Evolutionary conservation across 2,888 invertebrate species (phyloP).

Genomic region (Parasteatoda lunata): DNA sequence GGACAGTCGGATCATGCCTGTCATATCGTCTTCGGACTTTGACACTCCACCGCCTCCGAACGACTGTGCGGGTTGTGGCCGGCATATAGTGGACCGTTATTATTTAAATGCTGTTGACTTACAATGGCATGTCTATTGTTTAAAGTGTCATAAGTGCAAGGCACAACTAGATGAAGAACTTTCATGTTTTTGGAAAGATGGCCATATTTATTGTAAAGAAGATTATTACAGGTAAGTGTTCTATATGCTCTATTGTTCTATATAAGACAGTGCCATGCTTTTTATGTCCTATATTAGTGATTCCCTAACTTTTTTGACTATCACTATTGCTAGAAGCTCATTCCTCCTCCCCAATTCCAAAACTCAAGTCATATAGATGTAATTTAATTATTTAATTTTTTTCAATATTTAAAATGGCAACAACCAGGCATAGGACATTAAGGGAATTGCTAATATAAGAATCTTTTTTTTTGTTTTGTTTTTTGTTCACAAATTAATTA

Average conservation of each 20-base stretch:
- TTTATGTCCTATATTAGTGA: too few species aligned
- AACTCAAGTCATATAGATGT: too few species aligned
- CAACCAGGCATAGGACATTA: too few species aligned
- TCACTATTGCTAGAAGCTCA: too few species aligned
- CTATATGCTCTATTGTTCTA: neutral
- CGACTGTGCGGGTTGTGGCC: slow-evolving; percentile 89
- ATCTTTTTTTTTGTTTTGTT: too few species aligned
- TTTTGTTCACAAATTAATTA: too few species aligned
- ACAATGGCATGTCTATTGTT: slow-evolving; percentile 93
- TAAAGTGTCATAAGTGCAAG: slow-evolving; percentile 92
- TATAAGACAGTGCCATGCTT: too few species aligned
- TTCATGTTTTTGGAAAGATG: slow-evolving; percentile 93
- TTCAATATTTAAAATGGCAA: too few species aligned
- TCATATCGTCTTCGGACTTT: slow-evolving; percentile 37
- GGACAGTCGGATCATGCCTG: slow-evolving; percentile 44
- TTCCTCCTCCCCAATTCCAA: too few species aligned
- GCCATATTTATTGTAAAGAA: slow-evolving; percentile 95
- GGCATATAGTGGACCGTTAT: slow-evolving; percentile 89
- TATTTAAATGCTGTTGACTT: slow-evolving; percentile 93
- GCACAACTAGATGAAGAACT: slow-evolving; percentile 91
- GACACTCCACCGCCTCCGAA: slow-evolving; percentile 28
- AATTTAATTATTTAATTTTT: too few species aligned
- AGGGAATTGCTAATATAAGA: too few species aligned
- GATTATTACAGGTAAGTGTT: slow-evolving; percentile 93
- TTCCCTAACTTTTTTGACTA: too few species aligned